Evolutionary conservation across 2,797 vertebrate species (phyloP).

Genomic region (Syngnathus acus): DNA sequence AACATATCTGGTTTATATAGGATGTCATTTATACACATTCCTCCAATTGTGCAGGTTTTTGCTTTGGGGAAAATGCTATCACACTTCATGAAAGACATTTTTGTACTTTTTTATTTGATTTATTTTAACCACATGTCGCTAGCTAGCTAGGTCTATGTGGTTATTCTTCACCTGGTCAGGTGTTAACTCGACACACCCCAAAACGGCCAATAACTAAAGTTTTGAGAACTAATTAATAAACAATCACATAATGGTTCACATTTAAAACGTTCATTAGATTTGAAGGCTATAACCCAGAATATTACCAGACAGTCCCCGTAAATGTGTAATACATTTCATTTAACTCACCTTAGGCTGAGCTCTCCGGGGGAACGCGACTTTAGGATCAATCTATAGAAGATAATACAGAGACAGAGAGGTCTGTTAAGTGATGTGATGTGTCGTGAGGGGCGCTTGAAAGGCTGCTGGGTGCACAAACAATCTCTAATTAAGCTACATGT

Average conservation of each 20-base stretch:
- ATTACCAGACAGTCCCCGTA: constrained; percentile 10
- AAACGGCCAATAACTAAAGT: constrained; percentile 7
- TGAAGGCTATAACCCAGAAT: constrained; percentile 36
- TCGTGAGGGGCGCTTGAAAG: background rate
- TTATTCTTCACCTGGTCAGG: background rate
- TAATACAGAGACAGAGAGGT: constrained; percentile 41
- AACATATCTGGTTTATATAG: background rate
- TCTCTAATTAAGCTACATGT: background rate
- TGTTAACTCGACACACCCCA: background rate
- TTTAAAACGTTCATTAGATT: constrained; percentile 44
- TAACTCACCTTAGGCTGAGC: constrained; percentile 95
- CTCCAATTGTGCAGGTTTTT: background rate
- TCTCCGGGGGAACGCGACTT: constrained; percentile 95
- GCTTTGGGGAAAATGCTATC: background rate
- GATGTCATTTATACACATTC: background rate
- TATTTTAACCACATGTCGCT: too few species aligned
- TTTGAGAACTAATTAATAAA: constrained; percentile 26
- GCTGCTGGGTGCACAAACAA: background rate
- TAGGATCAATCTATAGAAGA: constrained; percentile 89
- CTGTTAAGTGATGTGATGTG: constrained; percentile 29
- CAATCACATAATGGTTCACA: constrained; percentile 24
- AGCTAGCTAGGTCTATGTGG: background rate
- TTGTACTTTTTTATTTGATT: background rate
- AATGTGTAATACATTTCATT: background rate
- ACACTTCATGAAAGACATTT: background rate